phyloP scores from a whole-genome alignment of 2,113 vertebrate genomes.

The Promerops cafer region DNA sequence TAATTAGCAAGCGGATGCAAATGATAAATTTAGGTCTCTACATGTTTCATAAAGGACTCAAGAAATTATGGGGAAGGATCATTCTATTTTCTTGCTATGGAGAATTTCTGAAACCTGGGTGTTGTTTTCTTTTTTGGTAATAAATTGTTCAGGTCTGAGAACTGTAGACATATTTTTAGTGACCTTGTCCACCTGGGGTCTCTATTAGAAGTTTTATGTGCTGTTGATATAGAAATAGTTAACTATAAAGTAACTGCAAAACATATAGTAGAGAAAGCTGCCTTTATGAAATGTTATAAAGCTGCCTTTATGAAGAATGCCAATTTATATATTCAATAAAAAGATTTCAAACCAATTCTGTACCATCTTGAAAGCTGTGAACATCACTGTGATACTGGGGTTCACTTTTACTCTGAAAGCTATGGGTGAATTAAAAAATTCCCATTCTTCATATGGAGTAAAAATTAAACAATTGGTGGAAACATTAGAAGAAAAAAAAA shows the following conservation, averaged over 20 bases:
- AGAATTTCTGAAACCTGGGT: not conserved
- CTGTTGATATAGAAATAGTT: not conserved
- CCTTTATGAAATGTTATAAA: not conserved
- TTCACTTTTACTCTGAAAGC: not conserved
- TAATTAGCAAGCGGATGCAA: not conserved
- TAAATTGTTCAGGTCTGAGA: not conserved
- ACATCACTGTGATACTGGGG: accelerated
- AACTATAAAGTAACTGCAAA: not conserved
- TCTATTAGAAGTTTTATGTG: not conserved
- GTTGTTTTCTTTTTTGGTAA: not conserved
- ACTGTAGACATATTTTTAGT: not conserved
- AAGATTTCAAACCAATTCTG: not conserved
- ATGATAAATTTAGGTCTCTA: not conserved
- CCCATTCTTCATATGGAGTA: not conserved
- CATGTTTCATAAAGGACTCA: not conserved
- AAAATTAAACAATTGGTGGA: not conserved
- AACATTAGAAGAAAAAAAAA: not conserved
- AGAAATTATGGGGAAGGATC: not conserved
- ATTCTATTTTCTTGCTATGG: not conserved
- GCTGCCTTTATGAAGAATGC: not conserved
- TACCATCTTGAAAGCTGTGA: not conserved
- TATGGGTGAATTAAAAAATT: not conserved
- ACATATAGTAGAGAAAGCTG: not conserved
- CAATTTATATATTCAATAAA: not conserved
- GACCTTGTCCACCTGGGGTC: not conserved